These are phyloP conservation scores for Astropecten irregularis DNA, from an alignment of 53 echinoderm and acorn worm genomes.

Conservation along the genomic window DNA sequence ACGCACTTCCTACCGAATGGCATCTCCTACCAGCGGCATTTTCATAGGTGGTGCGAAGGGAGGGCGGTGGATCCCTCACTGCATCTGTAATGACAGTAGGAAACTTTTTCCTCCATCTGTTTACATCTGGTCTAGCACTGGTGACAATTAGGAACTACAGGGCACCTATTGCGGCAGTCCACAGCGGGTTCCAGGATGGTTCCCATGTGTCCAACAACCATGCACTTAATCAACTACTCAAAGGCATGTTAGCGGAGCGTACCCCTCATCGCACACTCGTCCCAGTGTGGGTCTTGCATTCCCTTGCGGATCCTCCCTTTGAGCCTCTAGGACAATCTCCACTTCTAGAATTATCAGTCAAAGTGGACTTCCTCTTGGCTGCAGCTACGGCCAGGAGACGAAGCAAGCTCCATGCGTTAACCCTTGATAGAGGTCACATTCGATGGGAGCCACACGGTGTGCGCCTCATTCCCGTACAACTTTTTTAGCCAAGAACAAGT, in stretches of 20 bases:
- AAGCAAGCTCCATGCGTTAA: conserved; percentile 52
- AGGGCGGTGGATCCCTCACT: neutral
- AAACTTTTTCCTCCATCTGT: neutral
- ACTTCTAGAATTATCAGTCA: neutral
- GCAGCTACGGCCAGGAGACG: too few relatives aligned
- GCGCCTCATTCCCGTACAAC: neutral
- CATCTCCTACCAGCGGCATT: neutral
- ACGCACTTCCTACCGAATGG: neutral
- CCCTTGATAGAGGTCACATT: conserved; percentile 30
- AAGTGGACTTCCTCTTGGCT: too few relatives aligned
- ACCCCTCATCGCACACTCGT: neutral
- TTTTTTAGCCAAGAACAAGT: conserved; percentile 38
- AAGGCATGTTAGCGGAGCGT: neutral
- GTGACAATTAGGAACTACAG: conserved; percentile 1
- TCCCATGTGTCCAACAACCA: neutral
- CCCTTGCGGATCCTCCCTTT: neutral
- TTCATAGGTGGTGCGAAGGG: neutral
- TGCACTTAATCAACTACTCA: neutral
- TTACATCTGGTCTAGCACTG: neutral
- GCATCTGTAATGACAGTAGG: neutral
- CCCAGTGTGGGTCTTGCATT: neutral
- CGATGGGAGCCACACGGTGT: conserved; percentile 33
- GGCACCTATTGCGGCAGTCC: too few relatives aligned
- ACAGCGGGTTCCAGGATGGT: neutral
- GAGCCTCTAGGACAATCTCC: neutral